Evolutionary conservation across 2,797 vertebrate species (phyloP), one percentile per base, ranked within the genome.

Genomic region (Megalops cyprinoides): DNA sequence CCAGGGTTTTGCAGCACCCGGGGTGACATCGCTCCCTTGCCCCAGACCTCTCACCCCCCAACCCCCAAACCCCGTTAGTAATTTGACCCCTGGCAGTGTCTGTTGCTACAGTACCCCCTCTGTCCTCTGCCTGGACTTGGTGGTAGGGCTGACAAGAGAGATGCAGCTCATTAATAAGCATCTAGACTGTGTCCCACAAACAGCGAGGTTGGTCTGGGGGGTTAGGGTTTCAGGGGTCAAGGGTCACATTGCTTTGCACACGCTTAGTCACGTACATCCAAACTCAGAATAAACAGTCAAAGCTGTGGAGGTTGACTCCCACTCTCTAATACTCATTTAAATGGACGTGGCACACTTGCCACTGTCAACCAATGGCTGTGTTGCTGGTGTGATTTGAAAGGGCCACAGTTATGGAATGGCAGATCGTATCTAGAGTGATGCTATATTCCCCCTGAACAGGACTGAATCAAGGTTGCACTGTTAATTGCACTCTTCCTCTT

Each of bases 11-110:
- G 62, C 78, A 79, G 46, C 37, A 88, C 81, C 83, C 85, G 14
- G 28, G 44, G 90, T 94, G 94, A 95, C 94, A 94, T 94, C 93
- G 94, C 88, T 91, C 88, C 92, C 91, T 87, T 87, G 85, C 91
- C 86, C 84, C 77, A 25, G 86, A 93, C 92, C 92, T 88, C 75
- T 91, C 86, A 91, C 86, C 87, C 4, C 89, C 89, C 93, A 93
- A 94, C 91, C 91, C 86, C 92, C 87, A 58, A 37, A 85, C 84
- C 87, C 89, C 25, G 82, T 87, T 85, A 78, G 10, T 76, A n/a
- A n/a, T n/a, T n/a, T n/a, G n/a, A n/a, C n/a, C n/a, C n/a, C n/a
- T n/a, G n/a, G n/a, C n/a, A n/a, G n/a, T n/a, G n/a, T n/a, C n/a
- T n/a, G n/a, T n/a, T n/a, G 86, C 85, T 90, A 95, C 92, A 94